Evolutionary conservation across 1,140 invertebrate species (phyloP).

Genomic region (Varroa destructor): DNA sequence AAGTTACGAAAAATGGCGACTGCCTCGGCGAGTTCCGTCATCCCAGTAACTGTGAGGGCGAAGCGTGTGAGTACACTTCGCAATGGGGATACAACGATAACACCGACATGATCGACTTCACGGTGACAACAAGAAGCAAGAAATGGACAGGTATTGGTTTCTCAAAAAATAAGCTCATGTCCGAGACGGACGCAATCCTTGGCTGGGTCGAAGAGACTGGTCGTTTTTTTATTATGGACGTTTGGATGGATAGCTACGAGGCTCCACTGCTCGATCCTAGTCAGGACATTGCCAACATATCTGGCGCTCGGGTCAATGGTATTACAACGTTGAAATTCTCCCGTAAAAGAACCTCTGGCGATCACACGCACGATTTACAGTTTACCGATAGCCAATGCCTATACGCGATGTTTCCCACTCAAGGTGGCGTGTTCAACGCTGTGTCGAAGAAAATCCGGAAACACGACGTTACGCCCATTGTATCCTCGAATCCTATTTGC

Average conservation of each 20-base stretch:
- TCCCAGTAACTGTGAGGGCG: slow-evolving; percentile 54
- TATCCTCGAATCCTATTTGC: slow-evolving; percentile 65
- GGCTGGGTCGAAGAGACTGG: slow-evolving; percentile 65
- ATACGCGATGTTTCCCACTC: slow-evolving; percentile 71
- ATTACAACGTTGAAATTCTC: slow-evolving; percentile 63
- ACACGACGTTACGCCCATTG: slow-evolving; percentile 58
- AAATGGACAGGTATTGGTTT: slow-evolving; percentile 89
- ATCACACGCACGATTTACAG: slow-evolving; percentile 55
- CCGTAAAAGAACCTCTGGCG: slow-evolving; percentile 60
- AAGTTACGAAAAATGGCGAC: slow-evolving; percentile 25
- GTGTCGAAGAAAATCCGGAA: slow-evolving; percentile 72
- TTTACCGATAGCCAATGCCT: slow-evolving; percentile 68
- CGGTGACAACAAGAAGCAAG: slow-evolving; percentile 62
- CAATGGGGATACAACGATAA: slow-evolving; percentile 65
- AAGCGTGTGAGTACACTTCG: slow-evolving; percentile 66
- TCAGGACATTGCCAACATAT: slow-evolving; percentile 59
- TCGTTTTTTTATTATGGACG: slow-evolving; percentile 70
- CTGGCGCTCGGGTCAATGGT: slow-evolving; percentile 58
- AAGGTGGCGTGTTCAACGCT: slow-evolving; percentile 62
- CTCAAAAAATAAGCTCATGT: slow-evolving; percentile 69
- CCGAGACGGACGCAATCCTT: slow-evolving; percentile 65
- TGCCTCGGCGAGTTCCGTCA: slow-evolving; percentile 51
- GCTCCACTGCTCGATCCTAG: slow-evolving; percentile 53
- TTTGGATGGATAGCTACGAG: slow-evolving; percentile 52
- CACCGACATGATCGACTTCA: slow-evolving; percentile 67